Conservation (phyloP, 2,888 invertebrate genomes). For the Maniola hyperantus region DNA sequence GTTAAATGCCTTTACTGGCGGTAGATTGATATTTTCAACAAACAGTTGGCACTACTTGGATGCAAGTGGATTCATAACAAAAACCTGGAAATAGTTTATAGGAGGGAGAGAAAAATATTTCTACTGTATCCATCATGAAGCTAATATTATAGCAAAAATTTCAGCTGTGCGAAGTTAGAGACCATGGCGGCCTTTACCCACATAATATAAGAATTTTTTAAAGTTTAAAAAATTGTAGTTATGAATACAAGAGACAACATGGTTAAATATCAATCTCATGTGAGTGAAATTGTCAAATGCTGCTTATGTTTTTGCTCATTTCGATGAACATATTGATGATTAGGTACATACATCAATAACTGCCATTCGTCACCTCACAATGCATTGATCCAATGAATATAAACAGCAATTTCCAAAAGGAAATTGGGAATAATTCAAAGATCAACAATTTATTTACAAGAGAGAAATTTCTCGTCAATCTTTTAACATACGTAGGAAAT, state of each 20-base stretch:
- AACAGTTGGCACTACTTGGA: constrained; percentile 8
- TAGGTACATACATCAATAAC: background rate
- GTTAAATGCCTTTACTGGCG: constrained; percentile 35
- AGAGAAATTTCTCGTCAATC: background rate
- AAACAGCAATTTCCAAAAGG: constrained; percentile 59
- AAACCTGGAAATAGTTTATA: background rate
- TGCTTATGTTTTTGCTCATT: background rate
- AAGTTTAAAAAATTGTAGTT: background rate
- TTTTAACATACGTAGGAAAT: background rate
- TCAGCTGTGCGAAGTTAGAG: background rate
- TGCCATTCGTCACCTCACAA: constrained; percentile 12
- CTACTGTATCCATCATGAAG: background rate
- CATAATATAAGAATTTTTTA: background rate
- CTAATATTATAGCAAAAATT: background rate
- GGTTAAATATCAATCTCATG: background rate
- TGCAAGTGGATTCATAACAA: background rate
- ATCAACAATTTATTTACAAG: constrained; percentile 30
- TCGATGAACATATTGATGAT: background rate
- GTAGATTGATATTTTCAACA: constrained; percentile 23
- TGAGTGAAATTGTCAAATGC: background rate
- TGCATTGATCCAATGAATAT: constrained; percentile 46
- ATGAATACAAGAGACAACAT: constrained; percentile 11
- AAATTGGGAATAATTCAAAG: constrained; percentile 64
- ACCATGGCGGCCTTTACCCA: background rate
- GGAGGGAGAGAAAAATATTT: background rate